Conservation (phyloP, 2,113 vertebrate species). For the Malurus melanocephalus region DNA sequence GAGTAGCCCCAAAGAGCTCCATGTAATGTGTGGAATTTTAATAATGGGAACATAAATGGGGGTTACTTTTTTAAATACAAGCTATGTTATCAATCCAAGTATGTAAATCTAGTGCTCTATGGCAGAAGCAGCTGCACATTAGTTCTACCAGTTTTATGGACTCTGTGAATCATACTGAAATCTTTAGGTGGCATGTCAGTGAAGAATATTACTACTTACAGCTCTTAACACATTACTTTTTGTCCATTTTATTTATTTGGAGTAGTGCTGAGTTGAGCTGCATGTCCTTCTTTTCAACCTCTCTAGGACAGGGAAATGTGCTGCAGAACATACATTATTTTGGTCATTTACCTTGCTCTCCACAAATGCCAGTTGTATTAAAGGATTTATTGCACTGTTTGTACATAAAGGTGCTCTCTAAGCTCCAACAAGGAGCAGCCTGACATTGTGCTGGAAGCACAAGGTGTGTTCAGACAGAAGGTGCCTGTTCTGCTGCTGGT, state of each 20-base stretch:
- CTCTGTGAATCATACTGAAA: constrained; percentile 33
- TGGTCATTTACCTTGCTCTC: neutral
- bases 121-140: constrained; percentile 1
- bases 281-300: neutral
- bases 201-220: neutral
- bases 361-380: neutral
- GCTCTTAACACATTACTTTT: constrained; percentile 1
- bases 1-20: neutral
- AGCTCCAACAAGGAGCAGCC: neutral
- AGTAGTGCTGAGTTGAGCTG: neutral
- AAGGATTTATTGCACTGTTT: neutral
- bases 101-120: neutral
- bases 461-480: neutral
- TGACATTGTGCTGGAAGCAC: neutral
- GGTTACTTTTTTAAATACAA: neutral
- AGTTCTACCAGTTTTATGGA: constrained; percentile 26
- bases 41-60: neutral
- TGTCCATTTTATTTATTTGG: constrained; percentile 29
- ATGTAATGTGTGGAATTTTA: neutral
- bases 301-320: neutral
- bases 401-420: neutral
- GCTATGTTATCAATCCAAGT: neutral
- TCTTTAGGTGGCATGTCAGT: neutral
- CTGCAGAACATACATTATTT: neutral
- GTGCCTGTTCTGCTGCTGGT: neutral